Base-by-base conservation (phyloP, 2,113 vertebrate species). In the Leuciscus idus region DNA sequence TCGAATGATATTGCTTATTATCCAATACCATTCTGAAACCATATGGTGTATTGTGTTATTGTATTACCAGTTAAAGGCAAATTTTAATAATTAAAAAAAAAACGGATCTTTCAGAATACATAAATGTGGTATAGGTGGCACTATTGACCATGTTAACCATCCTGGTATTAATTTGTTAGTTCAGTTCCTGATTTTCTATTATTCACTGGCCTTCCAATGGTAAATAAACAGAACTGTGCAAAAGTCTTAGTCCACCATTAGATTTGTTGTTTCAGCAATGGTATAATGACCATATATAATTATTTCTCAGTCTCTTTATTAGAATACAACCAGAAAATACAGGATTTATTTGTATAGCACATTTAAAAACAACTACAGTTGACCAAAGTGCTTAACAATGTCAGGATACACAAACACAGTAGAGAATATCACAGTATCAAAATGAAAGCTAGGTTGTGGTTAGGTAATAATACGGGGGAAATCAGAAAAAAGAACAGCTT, bases 111-210 rank as follows among this genome's bases (percentile, higher is more conserved):
- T 64, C 36, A 81, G n/a, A 81, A 48, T 46, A 30, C n/a, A 6
- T 64, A 64, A 46, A 43, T 66, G 59, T 81, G 9, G n/a, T 66
- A 21, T 64, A 81, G 79, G 39, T 81, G 79, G 79, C 39, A 46
- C 79, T 81, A 66, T 81, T 81, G 79, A 48, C 79, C 79, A 81
- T 48, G n/a, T 66, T 81, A 48, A 81, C 39, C 4, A 43, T 28
- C 2, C 17, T 64, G 4, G n/a, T 13, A 62, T 26, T 43, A 43
- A 43, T 73, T 72, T 6, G 2, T 39, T 12, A 6, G 10, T n/a
- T 62, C 11, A 80, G 6, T 62, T 61, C 6, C 23, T 26, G 23
- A 15, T 61, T 61, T 43, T 39, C 36, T 74, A 26, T 46, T 15
- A 23, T n/a, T 61, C 19, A 43, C 10, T 61, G 5, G 3, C 4